Base-by-base conservation (phyloP, 2,113 vertebrate species). In the Actenoides lindsayi region DNA sequence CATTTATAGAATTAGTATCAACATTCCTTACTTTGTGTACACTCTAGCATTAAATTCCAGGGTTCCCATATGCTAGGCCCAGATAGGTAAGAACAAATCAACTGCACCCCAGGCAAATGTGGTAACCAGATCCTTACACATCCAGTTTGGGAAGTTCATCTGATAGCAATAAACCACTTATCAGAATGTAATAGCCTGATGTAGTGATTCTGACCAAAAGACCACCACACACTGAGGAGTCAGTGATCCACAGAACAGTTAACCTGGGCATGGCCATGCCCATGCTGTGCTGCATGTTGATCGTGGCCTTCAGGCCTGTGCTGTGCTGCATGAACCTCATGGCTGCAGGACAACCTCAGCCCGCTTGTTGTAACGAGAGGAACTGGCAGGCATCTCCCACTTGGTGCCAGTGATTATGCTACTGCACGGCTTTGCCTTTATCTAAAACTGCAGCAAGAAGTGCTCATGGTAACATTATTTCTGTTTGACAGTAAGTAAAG, bases 361-460 rank as follows among this genome's bases (percentile, higher is more conserved):
- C 77, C 3, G 33, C n/a, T 25, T 2, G 0, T 1, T 3, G 16
- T 31, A 68, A 42, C 0, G 6, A 54, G 60, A 53, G 28, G 11
- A 54, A 30, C 46, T 21, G 18, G 39, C 53, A 60, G 54, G 41
- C 69, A 69, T 48, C 25, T 81, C 54, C 54, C 46, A 8, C 27
- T 20, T 33, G n/a, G 46, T 39, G 41, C 5, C 0, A 1, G n/a
- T 7, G 41, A 16, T 50, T 15, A 33, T 5, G 35, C 46, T 67
- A 33, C 44, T 39, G 59, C 5, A 1, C 46, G 59, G 44, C 68
- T 39, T 74, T 65, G 33, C 44, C 59, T 85, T 73, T 30, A 57
- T 44, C 65, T 28, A 51, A 24, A 71, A 73, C 37, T 60, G n/a
- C n/a, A 68, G 60, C 46, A 68, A 19, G 46, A 68, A 18, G n/a